phyloP scores from a whole-genome alignment of 2,888 invertebrate genomes.

The Sacculina carcini region DNA sequence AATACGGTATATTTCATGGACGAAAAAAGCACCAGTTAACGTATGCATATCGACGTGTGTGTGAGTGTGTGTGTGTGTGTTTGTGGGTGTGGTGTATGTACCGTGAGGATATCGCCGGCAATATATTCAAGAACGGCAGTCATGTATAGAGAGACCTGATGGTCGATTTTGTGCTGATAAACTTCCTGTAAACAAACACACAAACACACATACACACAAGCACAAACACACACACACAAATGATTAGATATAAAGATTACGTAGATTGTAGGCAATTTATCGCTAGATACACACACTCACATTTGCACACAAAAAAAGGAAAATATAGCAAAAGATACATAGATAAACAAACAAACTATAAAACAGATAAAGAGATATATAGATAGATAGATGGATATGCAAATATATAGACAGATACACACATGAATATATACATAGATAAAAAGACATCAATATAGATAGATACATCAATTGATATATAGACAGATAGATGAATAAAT shows the following conservation, averaged over 20 bases:
- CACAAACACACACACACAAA: no score
- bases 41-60: no score
- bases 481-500: neutral
- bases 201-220: no score
- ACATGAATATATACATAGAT: no score
- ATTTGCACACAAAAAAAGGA: neutral
- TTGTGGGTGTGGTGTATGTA: neutral
- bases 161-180: constrained; percentile 53
- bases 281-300: neutral
- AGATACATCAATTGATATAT: neutral
- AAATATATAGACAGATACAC: no score
- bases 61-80: neutral
- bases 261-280: neutral
- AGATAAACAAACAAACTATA: neutral
- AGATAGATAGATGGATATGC: no score
- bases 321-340: neutral
- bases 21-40: no score
- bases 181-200: constrained; percentile 35
- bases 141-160: constrained; percentile 63
- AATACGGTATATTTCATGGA: no score
- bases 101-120: constrained; percentile 62
- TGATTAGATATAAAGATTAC: no score
- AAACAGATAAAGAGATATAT: no score
- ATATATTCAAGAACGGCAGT: constrained; percentile 85
- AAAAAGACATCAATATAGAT: constrained; percentile 1